Evolutionary conservation across 2,888 invertebrate species (phyloP).

Genomic region (Melangyna quadrimaculata): DNA sequence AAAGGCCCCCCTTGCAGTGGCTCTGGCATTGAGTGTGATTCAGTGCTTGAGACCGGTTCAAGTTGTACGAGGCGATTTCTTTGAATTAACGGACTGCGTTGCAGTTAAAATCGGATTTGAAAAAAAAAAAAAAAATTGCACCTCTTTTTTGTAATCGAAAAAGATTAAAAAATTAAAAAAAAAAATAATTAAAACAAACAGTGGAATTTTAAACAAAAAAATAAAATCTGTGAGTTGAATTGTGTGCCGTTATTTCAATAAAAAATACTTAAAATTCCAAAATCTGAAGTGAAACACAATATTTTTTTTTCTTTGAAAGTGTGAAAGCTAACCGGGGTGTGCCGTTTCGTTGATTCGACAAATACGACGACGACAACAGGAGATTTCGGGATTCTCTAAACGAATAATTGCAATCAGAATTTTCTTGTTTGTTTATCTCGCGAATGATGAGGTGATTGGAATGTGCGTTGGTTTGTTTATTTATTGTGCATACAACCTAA

Average conservation of each 20-base stretch:
- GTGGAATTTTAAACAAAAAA: background rate
- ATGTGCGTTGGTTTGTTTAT: constrained; percentile 42
- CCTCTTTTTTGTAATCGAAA: background rate
- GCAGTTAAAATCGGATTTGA: constrained; percentile 51
- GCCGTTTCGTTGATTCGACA: constrained; percentile 1
- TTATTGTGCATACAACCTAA: constrained; percentile 48
- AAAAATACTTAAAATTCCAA: constrained; percentile 10
- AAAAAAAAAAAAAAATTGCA: constrained; percentile 13
- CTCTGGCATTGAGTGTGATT: constrained; percentile 76
- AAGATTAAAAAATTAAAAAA: background rate
- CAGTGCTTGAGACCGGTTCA: constrained; percentile 79
- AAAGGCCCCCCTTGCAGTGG: constrained; percentile 63
- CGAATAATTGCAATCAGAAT: constrained; percentile 30
- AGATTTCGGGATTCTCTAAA: constrained; percentile 8
- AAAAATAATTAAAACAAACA: background rate
- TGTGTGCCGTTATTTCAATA: background rate
- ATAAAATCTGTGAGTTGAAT: constrained; percentile 1
- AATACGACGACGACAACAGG: background rate
- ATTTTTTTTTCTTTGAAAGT: constrained; percentile 28
- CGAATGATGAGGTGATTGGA: constrained; percentile 26
- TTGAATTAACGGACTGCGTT: constrained; percentile 51
- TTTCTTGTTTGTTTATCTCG: constrained; percentile 44
- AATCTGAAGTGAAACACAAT: constrained; percentile 24
- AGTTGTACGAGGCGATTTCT: constrained; percentile 73
- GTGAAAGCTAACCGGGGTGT: constrained; percentile 46